phyloP scores from a whole-genome alignment of 2,113 vertebrate species.

The Passerina amoena region DNA sequence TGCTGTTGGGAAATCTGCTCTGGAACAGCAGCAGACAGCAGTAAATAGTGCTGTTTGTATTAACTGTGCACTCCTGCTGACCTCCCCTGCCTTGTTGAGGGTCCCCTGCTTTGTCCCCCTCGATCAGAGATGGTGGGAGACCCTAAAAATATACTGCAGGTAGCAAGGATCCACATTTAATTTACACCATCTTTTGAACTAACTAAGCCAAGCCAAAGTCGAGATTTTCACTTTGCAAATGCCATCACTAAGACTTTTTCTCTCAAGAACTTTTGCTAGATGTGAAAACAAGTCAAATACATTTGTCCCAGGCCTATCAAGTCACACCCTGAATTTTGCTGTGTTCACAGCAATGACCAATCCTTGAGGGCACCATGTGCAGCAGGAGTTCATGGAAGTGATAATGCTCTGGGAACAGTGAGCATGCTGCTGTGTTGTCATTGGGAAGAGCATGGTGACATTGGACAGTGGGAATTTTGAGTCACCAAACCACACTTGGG shows the following conservation, averaged over 20 bases:
- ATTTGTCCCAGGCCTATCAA: not conserved
- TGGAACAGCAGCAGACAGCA: constrained; percentile 25
- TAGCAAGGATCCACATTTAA: not conserved
- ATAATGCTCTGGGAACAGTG: not conserved
- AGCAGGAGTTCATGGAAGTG: not conserved
- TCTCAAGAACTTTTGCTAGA: not conserved
- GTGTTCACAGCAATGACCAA: not conserved
- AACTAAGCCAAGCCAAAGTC: not conserved
- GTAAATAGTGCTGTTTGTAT: not conserved
- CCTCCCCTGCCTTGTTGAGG: not conserved
- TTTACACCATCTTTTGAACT: not conserved
- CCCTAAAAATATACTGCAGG: not conserved
- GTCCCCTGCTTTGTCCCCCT: not conserved
- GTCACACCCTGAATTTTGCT: not conserved
- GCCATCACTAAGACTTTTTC: not conserved
- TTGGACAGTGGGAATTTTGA: not conserved
- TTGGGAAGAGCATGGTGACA: not conserved
- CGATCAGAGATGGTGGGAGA: not conserved
- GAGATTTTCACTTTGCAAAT: not conserved
- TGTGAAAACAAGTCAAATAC: not conserved
- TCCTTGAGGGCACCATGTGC: not conserved
- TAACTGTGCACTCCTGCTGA: not conserved
- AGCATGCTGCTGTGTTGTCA: not conserved
- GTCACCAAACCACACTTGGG: rapidly evolving
- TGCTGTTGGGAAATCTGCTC: constrained; percentile 50